Evolutionary conservation across 2,113 vertebrate genomes (phyloP).

Genomic region (Pampusana beccarii): DNA sequence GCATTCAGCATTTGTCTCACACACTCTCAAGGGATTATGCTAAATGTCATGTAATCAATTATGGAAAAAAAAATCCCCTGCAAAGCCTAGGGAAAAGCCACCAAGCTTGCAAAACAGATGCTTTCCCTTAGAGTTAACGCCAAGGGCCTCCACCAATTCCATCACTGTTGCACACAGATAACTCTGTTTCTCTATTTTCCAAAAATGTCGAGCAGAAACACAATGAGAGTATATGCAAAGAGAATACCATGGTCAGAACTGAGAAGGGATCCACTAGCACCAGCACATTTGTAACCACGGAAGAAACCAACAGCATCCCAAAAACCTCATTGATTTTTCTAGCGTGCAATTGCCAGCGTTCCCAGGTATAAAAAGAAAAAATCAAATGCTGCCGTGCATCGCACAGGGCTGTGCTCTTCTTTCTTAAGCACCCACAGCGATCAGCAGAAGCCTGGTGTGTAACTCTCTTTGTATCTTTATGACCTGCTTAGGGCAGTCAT

Average conservation of each 20-base stretch:
- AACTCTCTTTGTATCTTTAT: constrained; percentile 30
- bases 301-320: neutral
- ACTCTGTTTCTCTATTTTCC: neutral
- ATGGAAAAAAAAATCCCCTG: neutral
- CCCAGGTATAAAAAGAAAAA: neutral
- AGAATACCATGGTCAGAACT: neutral
- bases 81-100: neutral
- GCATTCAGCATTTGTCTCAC: constrained; percentile 51
- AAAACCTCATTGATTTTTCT: neutral
- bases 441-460: neutral
- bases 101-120: constrained; percentile 1
- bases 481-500: constrained; percentile 22
- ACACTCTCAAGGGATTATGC: constrained; percentile 43
- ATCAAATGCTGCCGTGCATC: neutral
- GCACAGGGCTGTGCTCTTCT: neutral
- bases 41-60: constrained; percentile 49
- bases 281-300: fast-evolving
- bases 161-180: neutral
- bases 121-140: neutral
- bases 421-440: neutral
- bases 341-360: neutral
- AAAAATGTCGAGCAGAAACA: neutral
- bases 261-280: neutral
- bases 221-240: neutral
- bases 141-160: neutral